phyloP scores from a whole-genome alignment of 2,797 vertebrate species.

The Lacerta bilineata region DNA sequence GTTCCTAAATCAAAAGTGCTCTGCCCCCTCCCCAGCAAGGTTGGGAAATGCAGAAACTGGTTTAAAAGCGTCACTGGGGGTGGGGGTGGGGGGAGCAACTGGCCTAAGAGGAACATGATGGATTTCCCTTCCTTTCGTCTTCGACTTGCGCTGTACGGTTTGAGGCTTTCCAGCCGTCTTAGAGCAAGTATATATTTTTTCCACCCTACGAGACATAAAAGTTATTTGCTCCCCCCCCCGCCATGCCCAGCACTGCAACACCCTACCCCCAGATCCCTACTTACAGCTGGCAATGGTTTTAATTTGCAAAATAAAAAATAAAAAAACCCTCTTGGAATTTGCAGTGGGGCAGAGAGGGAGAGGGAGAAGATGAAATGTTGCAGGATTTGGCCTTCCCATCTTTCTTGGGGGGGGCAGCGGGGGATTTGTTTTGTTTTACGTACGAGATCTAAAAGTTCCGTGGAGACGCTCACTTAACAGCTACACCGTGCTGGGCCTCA shows the following conservation, averaged over 20 bases:
- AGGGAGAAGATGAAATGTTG: not conserved
- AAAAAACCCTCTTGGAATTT: not conserved
- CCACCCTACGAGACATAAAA: not conserved
- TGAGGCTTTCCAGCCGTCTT: conserved; percentile 13
- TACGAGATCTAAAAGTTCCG: not conserved
- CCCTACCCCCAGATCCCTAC: conserved; percentile 7
- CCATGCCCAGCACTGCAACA: not conserved
- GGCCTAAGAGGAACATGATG: not conserved
- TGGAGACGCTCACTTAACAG: conserved; percentile 24
- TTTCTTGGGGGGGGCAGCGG: not conserved
- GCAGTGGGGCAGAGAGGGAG: not conserved
- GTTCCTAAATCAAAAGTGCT: not conserved
- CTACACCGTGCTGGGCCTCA: conserved; percentile 9
- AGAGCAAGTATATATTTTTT: not conserved
- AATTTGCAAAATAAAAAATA: not conserved
- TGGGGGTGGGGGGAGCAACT: not conserved
- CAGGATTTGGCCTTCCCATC: not conserved
- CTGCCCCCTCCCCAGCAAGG: not conserved
- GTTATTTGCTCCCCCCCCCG: not conserved
- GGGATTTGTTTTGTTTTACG: not conserved
- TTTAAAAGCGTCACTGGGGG: not conserved
- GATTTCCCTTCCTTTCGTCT: not conserved
- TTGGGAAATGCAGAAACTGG: not conserved
- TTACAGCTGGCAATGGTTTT: conserved; percentile 8
- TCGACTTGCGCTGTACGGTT: not conserved